A percentile compares a stretch with the other conserved stretches of the same genome.
Conservation (phyloP, 30 jellyfish, hydroid and myxozoan species). For the Calvadosia cruxmelitensis region DNA sequence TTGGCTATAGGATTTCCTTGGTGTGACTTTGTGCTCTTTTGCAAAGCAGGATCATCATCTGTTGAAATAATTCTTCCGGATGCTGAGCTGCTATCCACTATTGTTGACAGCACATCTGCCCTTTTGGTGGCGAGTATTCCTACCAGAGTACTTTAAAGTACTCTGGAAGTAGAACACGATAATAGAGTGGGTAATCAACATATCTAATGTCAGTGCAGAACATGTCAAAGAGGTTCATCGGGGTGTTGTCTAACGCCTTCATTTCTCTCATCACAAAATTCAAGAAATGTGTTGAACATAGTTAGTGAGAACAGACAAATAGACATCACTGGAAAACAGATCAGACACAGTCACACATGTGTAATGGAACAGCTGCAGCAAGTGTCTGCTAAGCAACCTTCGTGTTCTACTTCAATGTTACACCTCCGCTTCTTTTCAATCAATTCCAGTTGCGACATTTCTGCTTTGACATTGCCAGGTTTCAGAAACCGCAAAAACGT, state of each 20-base stretch:
- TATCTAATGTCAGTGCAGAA: no score
- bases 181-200: no score
- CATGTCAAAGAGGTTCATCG: no score
- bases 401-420: no score
- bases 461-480: constrained; percentile 10
- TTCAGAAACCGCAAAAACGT: constrained; percentile 17
- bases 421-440: constrained; percentile 2
- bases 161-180: constrained; percentile 44
- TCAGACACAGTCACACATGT: no score
- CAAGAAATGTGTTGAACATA: no score
- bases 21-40: constrained; percentile 56
- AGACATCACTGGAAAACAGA: no score
- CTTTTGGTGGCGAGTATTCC: constrained; percentile 50
- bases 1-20: constrained; percentile 26
- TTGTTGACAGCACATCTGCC: constrained; percentile 1
- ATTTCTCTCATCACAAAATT: no score
- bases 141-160: constrained; percentile 57
- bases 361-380: no score
- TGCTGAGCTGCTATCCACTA: constrained; percentile 4
- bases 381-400: no score
- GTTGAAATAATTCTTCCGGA: constrained; percentile 44
- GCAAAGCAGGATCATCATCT: constrained; percentile 41
- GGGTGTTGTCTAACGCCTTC: no score
- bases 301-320: no score
- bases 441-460: constrained; percentile 23